Conservation (phyloP, 2,113 vertebrate genomes). For the Tragulus kanchil region DNA sequence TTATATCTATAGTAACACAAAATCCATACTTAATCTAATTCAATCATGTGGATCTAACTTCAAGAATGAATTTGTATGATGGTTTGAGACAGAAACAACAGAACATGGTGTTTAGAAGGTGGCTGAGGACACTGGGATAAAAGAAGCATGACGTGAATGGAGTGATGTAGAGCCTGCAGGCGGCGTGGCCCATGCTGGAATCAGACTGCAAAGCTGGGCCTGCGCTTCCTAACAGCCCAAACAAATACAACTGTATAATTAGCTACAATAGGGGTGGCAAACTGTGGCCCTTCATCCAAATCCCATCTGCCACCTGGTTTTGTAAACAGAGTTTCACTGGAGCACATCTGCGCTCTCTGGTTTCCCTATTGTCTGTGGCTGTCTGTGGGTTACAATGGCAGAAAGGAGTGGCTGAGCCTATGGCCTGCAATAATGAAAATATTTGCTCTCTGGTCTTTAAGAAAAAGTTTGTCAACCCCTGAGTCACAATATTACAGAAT, state of each 20-base stretch:
- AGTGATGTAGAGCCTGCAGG: not conserved
- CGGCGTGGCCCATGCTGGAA: not conserved
- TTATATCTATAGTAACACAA: not conserved
- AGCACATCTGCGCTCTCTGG: not conserved
- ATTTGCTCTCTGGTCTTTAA: not conserved
- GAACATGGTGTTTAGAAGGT: not conserved
- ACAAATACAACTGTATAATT: not conserved
- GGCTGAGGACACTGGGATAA: not conserved
- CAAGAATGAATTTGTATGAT: conserved; percentile 20
- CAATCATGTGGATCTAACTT: not conserved
- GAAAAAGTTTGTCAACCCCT: not conserved
- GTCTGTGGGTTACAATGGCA: not conserved
- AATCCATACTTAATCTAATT: not conserved
- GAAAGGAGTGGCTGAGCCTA: not conserved
- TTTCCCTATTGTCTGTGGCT: not conserved
- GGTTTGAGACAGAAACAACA: not conserved
- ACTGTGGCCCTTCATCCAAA: not conserved
- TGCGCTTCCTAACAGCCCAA: not conserved
- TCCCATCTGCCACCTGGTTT: not conserved
- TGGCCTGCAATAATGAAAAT: not conserved
- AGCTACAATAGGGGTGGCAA: not conserved
- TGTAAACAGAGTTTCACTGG: not conserved
- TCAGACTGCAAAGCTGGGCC: not conserved
- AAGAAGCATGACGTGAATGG: not conserved
- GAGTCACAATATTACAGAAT: not conserved